phyloP scores from a whole-genome alignment of 2,113 vertebrate species.

The Xiphophorus couchianus region DNA sequence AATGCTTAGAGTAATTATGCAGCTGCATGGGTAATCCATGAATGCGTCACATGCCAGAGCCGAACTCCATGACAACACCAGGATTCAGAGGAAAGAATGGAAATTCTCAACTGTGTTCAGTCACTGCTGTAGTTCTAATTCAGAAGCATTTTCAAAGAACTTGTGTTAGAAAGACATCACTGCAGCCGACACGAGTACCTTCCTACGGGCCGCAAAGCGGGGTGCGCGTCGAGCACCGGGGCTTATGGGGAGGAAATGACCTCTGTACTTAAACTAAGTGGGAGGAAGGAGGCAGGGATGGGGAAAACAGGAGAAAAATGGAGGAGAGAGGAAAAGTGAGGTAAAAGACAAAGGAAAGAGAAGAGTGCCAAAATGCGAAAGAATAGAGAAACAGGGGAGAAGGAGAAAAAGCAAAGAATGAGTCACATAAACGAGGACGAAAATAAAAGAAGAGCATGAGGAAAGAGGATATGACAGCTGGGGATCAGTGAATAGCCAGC shows the following conservation, averaged over 20 bases:
- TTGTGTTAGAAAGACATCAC: constrained; percentile 63
- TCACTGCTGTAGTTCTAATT: constrained; percentile 38
- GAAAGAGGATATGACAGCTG: constrained; percentile 10
- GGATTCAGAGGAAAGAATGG: constrained; percentile 5
- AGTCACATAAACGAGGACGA: constrained; percentile 23
- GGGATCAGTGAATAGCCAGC: constrained; percentile 24
- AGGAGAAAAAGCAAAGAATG: constrained; percentile 40
- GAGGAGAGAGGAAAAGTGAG: constrained; percentile 10
- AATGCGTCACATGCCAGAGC: constrained; percentile 23
- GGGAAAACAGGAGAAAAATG: constrained; percentile 7
- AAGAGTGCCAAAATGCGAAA: constrained; percentile 40
- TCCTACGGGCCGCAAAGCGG: constrained; percentile 78
- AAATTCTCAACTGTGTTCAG: constrained; percentile 38
- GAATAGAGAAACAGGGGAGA: constrained; percentile 5
- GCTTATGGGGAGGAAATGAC: constrained; percentile 80
- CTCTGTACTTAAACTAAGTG: constrained; percentile 82
- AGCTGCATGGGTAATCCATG: constrained; percentile 26
- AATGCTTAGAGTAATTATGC: constrained; percentile 13
- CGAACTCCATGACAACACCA: constrained; percentile 48
- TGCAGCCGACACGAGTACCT: constrained; percentile 78
- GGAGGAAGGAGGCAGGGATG: constrained; percentile 29
- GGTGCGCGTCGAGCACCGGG: constrained; percentile 76
- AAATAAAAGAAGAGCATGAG: neutral
- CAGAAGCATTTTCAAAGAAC: constrained; percentile 2
- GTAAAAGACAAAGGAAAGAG: constrained; percentile 5